Evolutionary conservation across 2,797 vertebrate genomes (phyloP).

Genomic region (Cynopterus sphinx): DNA sequence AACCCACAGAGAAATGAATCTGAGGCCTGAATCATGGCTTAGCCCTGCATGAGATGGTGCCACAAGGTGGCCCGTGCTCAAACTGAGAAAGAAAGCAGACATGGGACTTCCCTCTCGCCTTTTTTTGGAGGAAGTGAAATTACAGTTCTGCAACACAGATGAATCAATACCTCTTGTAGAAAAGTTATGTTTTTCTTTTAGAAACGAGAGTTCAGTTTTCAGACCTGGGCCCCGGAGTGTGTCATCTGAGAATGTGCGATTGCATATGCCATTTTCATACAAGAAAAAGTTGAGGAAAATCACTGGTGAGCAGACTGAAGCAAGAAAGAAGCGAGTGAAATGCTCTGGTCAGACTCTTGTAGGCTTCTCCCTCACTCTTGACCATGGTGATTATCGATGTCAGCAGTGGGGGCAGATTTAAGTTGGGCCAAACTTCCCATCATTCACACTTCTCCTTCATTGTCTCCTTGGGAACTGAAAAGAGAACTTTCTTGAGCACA

Average conservation of each 20-base stretch:
- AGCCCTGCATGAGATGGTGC: neutral
- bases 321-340: neutral
- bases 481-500: neutral
- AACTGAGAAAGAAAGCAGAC: conserved; percentile 43
- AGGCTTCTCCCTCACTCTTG: neutral
- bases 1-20: neutral
- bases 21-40: neutral
- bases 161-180: neutral
- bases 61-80: conserved; percentile 8
- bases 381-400: neutral
- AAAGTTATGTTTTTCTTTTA: neutral
- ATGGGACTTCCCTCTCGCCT: conserved; percentile 53
- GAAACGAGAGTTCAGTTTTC: neutral
- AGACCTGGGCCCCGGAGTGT: neutral
- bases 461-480: neutral
- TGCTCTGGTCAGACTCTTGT: fast-evolving
- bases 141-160: neutral
- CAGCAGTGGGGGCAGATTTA: neutral
- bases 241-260: neutral
- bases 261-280: neutral
- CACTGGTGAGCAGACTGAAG: neutral
- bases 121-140: conserved; percentile 66
- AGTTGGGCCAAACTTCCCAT: neutral
- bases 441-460: neutral
- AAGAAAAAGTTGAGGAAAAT: neutral